Conservation (phyloP, 2,888 invertebrate species). For the Octonoba sinensis region DNA sequence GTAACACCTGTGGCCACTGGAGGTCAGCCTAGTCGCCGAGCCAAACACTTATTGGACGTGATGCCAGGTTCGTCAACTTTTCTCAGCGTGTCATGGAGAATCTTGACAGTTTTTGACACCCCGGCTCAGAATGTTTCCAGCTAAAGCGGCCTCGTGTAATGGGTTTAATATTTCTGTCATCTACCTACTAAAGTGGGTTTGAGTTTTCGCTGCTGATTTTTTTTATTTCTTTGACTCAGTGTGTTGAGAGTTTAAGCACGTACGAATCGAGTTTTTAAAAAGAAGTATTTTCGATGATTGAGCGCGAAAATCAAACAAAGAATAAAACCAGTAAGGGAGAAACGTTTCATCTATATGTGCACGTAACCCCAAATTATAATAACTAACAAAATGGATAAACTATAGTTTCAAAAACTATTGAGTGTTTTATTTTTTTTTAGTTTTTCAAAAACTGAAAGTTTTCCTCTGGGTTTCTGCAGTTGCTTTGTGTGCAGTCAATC, state of each 20-base stretch:
- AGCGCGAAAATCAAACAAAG: too few species aligned
- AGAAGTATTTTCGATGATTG: too few species aligned
- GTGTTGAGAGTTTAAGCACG: too few species aligned
- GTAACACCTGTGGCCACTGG: conserved; percentile 57
- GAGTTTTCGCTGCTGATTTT: conserved; percentile 15
- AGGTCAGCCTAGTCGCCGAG: conserved; percentile 61
- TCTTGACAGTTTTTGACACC: conserved; percentile 61
- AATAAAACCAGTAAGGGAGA: too few species aligned
- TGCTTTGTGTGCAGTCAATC: too few species aligned
- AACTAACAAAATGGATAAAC: too few species aligned
- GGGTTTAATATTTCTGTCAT: conserved; percentile 62
- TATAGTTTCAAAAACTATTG: too few species aligned
- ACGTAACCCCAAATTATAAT: too few species aligned
- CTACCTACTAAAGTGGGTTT: conserved; percentile 30
- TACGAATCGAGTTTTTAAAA: too few species aligned
- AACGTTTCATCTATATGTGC: too few species aligned
- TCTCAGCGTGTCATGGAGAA: conserved; percentile 47
- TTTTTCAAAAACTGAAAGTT: too few species aligned
- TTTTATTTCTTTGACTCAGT: background rate
- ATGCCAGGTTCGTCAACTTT: conserved; percentile 61
- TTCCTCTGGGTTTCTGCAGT: too few species aligned
- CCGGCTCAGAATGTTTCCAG: conserved; percentile 19
- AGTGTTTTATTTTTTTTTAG: background rate
- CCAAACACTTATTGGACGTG: conserved; percentile 60
- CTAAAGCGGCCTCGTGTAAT: conserved; percentile 42